Evolutionary conservation across 2,113 vertebrate species (phyloP).

Genomic region (Perccottus glenii): DNA sequence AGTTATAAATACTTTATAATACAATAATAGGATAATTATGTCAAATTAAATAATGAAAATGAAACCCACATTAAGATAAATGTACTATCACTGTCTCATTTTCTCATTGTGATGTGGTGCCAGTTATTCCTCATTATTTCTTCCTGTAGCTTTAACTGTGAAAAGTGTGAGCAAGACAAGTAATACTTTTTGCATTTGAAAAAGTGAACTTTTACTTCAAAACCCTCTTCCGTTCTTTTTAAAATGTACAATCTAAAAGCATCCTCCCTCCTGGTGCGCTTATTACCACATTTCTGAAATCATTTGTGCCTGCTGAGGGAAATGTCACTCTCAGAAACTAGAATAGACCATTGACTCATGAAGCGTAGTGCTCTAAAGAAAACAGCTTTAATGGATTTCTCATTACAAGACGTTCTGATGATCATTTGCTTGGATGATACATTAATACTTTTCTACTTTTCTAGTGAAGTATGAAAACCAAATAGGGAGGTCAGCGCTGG

Average conservation of each 20-base stretch:
- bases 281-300: not conserved
- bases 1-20: too few species aligned
- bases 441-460: slow-evolving; percentile 4
- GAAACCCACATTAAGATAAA: too few species aligned
- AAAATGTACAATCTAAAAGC: not conserved
- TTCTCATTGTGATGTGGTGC: not conserved
- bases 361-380: not conserved
- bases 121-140: not conserved
- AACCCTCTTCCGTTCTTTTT: not conserved
- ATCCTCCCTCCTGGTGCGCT: not conserved
- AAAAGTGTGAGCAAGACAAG: not conserved
- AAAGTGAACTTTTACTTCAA: slow-evolving; percentile 10
- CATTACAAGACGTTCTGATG: slow-evolving; percentile 23
- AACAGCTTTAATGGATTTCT: slow-evolving; percentile 13
- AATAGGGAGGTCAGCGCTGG: slow-evolving; percentile 25
- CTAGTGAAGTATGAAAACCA: slow-evolving; percentile 7
- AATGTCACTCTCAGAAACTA: slow-evolving; percentile 1
- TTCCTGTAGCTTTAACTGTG: not conserved
- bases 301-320: not conserved
- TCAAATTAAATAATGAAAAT: too few species aligned
- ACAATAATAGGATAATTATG: too few species aligned
- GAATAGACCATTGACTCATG: not conserved
- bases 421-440: slow-evolving; percentile 34
- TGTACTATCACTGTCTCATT: not conserved
- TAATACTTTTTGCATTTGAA: too few species aligned